Evolutionary conservation across 1,140 invertebrate genomes (phyloP).

Genomic region (Alviniconcha marisindica): DNA sequence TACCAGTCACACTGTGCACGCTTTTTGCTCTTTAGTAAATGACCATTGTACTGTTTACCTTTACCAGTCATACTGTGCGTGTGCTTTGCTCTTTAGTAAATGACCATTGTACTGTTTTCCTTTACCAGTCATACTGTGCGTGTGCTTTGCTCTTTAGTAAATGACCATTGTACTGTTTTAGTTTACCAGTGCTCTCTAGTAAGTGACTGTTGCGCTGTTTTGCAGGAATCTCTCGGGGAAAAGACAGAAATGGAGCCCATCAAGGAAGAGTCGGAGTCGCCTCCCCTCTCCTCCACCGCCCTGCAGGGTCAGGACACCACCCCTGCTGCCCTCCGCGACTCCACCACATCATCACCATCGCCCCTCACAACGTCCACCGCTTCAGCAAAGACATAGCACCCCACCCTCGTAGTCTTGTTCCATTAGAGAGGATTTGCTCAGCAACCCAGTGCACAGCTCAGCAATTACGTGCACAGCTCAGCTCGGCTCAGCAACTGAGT

Average conservation of each 20-base stretch:
- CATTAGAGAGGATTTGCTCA: not conserved
- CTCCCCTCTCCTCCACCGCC: conserved; percentile 38
- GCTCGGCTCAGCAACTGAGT: not conserved
- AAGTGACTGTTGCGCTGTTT: not conserved
- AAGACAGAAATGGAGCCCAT: conserved; percentile 68
- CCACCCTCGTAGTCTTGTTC: not conserved
- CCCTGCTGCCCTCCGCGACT: not conserved
- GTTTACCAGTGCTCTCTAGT: too few species aligned
- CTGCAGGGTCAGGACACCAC: conserved; percentile 19
- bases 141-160: too few species aligned
- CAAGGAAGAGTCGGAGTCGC: conserved; percentile 66
- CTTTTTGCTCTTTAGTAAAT: too few species aligned
- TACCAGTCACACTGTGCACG: too few species aligned
- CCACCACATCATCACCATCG: conserved; percentile 25
- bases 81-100: too few species aligned
- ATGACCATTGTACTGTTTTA: too few species aligned
- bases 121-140: too few species aligned
- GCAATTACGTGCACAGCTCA: too few species aligned
- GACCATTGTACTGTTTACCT: too few species aligned
- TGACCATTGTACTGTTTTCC: too few species aligned
- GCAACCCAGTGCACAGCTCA: not conserved
- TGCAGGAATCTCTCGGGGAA: conserved; percentile 40
- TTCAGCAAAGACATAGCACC: conserved; percentile 20
- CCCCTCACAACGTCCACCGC: not conserved
- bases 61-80: too few species aligned